Base-by-base conservation (phyloP, 2,113 vertebrate species). In the Brachyhypopomus occidentalis region DNA sequence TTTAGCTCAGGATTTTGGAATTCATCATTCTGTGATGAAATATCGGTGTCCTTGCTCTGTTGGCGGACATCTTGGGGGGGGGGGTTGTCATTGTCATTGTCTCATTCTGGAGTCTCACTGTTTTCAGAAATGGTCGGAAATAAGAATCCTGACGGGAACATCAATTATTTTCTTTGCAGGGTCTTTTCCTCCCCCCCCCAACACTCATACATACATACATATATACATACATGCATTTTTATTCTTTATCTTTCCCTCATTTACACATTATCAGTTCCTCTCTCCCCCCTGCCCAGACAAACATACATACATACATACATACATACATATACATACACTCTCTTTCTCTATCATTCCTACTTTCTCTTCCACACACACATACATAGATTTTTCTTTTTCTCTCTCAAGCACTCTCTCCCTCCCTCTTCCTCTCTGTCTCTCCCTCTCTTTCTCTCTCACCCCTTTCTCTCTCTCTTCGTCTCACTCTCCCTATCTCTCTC, bases 1-100 rank as follows among this genome's bases (percentile, higher is more conserved):
- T 89, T 93, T 88, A 88, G 86, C 73, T 90, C 86, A 86, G 85
- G 87, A 84, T 89, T 89, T 90, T 87, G 83, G 85, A 90, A 91
- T 91, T 88, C 90, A 90, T 92, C 89, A 89, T 85, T 88, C 81
- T 58, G 71, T 85, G 88, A 86, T 88, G 87, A 90, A 91, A 85
- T 30, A 81, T 84, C 79, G 17, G 81, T 25, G 78, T 83, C 86
- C 86, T 88, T 78, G 77, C 88, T 88, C 84, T 71, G 55, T 86
- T 78, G 17, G 4, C 69, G 72, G 75, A 66, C 60, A 52, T 81
- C 75, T 80, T 86, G 88, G 60, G 23, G 48, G 71, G 23, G 75
- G 30, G 4, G 25, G 5, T 1, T 8, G 2, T 6, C 12, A 56
- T 6, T 41, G 20, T 74, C 75, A 64, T 6, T 34, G 20, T 74